Percentiles rank a stretch among this genome's conserved stretches.
Conservation (phyloP, 2,797 vertebrate species). For the Danio aesculapii region DNA sequence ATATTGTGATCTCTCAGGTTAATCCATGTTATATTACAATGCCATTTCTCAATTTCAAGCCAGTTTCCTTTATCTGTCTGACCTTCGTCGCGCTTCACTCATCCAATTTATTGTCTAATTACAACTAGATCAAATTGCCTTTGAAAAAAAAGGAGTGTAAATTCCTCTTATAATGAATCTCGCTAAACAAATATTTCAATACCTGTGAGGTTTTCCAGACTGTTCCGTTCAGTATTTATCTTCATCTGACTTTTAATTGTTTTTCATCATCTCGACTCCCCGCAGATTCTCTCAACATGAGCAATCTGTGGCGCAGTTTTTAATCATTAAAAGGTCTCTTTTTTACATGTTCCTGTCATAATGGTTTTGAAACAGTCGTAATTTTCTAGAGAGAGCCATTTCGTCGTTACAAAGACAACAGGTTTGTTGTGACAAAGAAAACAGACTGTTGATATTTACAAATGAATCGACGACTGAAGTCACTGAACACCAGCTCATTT, state of each 20-base stretch:
- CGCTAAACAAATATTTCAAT: constrained; percentile 45
- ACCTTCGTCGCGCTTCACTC: constrained; percentile 15
- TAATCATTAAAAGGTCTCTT: constrained; percentile 39
- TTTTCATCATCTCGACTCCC: constrained; percentile 54
- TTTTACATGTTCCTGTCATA: constrained; percentile 44
- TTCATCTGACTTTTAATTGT: constrained; percentile 56
- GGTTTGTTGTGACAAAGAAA: constrained; percentile 25
- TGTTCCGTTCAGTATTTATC: constrained; percentile 51
- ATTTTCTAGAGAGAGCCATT: constrained; percentile 16
- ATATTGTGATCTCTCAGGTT: background rate
- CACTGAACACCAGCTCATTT: constrained; percentile 16
- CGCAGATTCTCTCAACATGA: constrained; percentile 43
- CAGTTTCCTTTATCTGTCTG: constrained; percentile 5
- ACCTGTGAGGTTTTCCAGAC: constrained; percentile 38
- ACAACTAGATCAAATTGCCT: constrained; percentile 39
- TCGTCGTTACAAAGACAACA: constrained; percentile 42
- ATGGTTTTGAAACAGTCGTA: constrained; percentile 47
- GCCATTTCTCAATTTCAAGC: background rate
- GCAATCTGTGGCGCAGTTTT: constrained; percentile 42
- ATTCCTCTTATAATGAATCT: constrained; percentile 37
- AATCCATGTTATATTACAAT: background rate
- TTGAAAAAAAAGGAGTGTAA: constrained; percentile 7
- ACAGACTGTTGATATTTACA: constrained; percentile 37
- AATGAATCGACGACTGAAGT: constrained; percentile 2
- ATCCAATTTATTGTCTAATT: constrained; percentile 21